Evolutionary conservation across 2,113 vertebrate species (phyloP), one percentile per base, ranked within the genome.

Genomic region (Tylochromis polylepis): DNA sequence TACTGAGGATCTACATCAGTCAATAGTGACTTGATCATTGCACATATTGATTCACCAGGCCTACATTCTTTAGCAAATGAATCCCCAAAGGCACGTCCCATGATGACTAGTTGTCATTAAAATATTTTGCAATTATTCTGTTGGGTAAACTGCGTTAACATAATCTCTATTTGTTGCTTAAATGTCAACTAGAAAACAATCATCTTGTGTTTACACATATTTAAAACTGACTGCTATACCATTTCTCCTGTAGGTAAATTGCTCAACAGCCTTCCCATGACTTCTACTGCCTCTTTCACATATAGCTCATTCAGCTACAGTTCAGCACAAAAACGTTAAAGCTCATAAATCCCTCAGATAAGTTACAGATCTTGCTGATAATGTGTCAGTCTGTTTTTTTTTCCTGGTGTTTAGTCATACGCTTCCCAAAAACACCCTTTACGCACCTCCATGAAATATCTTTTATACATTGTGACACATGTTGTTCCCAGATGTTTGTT

Each of bases 401-500:
- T 7, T 0, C 57, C 62, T 56, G 72, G 81, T 82, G 49, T 89
- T 87, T 59, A 24, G 49, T 83, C 56, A 31, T 67, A 85, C 78
- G 53, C 81, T 81, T 91, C 88, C 84, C 78, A 59, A 29, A 79
- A 72, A 83, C 79, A 75, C 80, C 84, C 49, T 79, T 82, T 62
- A 56, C 10, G 70, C 56, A 29, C 86, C 79, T 90, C 59, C 24
- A 86, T 81, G 79, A 84, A 90, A 46, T 79, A 82, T 89, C 75
- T 77, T 89, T 89, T 84, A 51, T 56, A 27, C 14, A 9, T 67
- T 38, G 58, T 83, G 91, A 91, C 88, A 27, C 94, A 94, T 91
- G 93, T 91, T 94, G 90, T 84, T 84, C 92, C 94, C 94, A 95
- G 94, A 95, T 95, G 93, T 94, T 92, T 92, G 83, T 92, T 87